Percentiles rank a stretch among this genome's conserved stretches.
Conservation (phyloP, 2,113 vertebrate genomes). For the Pomatorhinus ruficollis region DNA sequence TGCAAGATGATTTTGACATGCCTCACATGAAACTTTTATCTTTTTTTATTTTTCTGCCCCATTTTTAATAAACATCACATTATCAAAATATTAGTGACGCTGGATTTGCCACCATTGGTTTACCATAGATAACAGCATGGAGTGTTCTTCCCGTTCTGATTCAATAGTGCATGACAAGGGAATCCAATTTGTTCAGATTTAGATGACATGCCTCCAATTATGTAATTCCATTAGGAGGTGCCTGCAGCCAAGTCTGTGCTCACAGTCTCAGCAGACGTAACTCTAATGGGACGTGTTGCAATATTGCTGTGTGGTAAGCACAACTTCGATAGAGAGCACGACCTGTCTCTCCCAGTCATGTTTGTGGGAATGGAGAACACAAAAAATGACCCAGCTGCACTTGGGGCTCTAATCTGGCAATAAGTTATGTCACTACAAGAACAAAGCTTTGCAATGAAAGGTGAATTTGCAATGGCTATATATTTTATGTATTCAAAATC, state of each 20-base stretch:
- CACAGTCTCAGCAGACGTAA: slow-evolving; percentile 37
- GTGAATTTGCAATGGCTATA: slow-evolving; percentile 61
- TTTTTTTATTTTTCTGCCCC: neutral
- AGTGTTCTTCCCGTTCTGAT: slow-evolving; percentile 56
- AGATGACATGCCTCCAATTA: slow-evolving; percentile 73
- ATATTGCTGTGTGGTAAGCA: slow-evolving; percentile 54
- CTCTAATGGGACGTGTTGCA: slow-evolving; percentile 38
- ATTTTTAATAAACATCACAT: slow-evolving; percentile 24
- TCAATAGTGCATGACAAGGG: slow-evolving; percentile 65
- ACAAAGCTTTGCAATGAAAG: slow-evolving; percentile 57
- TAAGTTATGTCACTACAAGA: slow-evolving; percentile 67
- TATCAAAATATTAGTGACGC: slow-evolving; percentile 33
- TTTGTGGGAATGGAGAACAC: slow-evolving; percentile 55
- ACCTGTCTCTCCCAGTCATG: slow-evolving; percentile 42
- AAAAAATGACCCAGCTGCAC: slow-evolving; percentile 46
- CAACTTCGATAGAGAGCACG: slow-evolving; percentile 49
- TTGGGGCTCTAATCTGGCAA: slow-evolving; percentile 51
- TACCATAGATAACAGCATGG: slow-evolving; percentile 40
- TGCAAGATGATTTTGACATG: neutral
- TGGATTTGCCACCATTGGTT: slow-evolving; percentile 38
- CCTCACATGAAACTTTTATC: neutral
- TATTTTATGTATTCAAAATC: slow-evolving; percentile 69
- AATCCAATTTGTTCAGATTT: slow-evolving; percentile 71
- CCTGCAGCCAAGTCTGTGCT: slow-evolving; percentile 57
- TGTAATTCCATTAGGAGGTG: slow-evolving; percentile 69